Evolutionary conservation across 2,888 invertebrate species (phyloP), one percentile per base, ranked within the genome.

Genomic region (Pachliopta kotzebuea): DNA sequence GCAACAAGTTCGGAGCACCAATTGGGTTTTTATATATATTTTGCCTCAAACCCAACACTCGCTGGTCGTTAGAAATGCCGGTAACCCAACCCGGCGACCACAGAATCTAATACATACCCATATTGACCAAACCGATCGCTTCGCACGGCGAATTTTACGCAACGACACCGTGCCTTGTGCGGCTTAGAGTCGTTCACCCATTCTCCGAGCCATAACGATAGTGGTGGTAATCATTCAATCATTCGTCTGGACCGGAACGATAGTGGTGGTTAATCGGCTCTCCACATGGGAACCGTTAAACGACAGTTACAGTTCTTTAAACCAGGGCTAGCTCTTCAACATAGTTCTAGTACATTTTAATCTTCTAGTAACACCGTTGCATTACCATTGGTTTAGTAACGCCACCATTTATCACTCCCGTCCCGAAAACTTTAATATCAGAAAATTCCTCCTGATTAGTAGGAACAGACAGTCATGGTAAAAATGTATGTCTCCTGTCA

Each of bases 201-300:
- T n/a, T 59, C 55, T 45, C 45, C 49, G 62, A 29, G 50, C 56
- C 52, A 50, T 49, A 50, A 61, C 61, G 61, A 56, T 56, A 52
- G 56, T 37, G 56, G n/a, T 52, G 49, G 55, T 62, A 56, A 56
- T 60, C 60, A 54, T 60, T 60, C 53, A 54, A 60, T 60, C 60
- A 53, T 60, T 60, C 63, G 53, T 63, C 57, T 57, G 57, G 58
- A 63, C 63, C 63, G 63, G 63, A 63, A 63, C 63, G 63, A 57
- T 63, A 52, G 57, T 26, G 23, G 21, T 14, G 42, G 59, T 50
- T 31, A 31, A 58, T 65, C 52, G 24, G 53, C 24, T 42, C 53
- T 20, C 45, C 56, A 45, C 31, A 42, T 53, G 61, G 59, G 24
- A 60, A 65, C 65, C 61, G 65, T 65, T 61, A 65, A 17, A 31